A percentile compares a stretch with the other conserved stretches of the same genome.
Conservation (phyloP, 2,888 invertebrate species). For the Eretmocerus hayati region DNA sequence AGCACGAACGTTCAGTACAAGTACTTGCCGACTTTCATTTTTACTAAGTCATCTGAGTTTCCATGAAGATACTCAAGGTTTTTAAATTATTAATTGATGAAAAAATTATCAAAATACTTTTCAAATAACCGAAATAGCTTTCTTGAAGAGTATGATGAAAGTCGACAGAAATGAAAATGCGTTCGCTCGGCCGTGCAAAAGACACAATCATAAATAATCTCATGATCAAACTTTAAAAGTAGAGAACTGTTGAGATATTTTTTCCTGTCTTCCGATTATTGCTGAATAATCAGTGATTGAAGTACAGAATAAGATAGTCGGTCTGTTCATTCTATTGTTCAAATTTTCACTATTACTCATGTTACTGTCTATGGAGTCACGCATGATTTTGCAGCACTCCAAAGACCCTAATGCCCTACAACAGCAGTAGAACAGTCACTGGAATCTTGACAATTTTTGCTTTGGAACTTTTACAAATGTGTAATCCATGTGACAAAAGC, state of each 20-base stretch:
- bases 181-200: slow-evolving; percentile 11
- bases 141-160: background rate
- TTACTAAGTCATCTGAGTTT: too few species aligned
- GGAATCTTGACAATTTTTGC: slow-evolving; percentile 7
- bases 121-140: background rate
- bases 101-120: too few species aligned
- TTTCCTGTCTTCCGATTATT: slow-evolving; percentile 20
- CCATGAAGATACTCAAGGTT: too few species aligned
- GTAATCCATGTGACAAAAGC: too few species aligned
- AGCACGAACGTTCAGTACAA: slow-evolving; percentile 4
- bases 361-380: slow-evolving; percentile 16
- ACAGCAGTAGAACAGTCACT: slow-evolving; percentile 3
- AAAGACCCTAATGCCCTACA: slow-evolving; percentile 17
- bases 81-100: too few species aligned
- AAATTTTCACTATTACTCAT: slow-evolving; percentile 4
- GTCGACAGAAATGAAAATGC: background rate
- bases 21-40: background rate
- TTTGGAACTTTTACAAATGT: too few species aligned
- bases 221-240: slow-evolving; percentile 20
- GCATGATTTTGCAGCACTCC: slow-evolving; percentile 6
- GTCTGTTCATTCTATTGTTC: slow-evolving; percentile 11
- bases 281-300: slow-evolving; percentile 11
- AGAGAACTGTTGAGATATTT: slow-evolving; percentile 15
- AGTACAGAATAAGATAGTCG: slow-evolving; percentile 20
- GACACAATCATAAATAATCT: slow-evolving; percentile 20